These are phyloP conservation scores for Amitus sp. DNA, from an alignment of 2,888 invertebrate species.

Conservation along the genomic window DNA sequence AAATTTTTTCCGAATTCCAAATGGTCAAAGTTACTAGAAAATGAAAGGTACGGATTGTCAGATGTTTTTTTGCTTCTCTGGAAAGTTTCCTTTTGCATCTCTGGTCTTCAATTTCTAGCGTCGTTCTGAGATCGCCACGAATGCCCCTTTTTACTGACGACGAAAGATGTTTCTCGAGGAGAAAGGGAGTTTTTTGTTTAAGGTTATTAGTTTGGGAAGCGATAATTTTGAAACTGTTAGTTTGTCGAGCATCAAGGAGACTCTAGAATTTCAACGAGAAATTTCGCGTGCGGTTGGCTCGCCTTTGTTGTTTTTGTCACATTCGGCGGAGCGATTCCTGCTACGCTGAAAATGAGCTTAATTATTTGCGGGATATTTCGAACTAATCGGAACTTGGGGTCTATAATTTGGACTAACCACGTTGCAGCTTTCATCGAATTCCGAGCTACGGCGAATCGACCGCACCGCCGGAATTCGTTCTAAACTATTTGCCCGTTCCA, in stretches of 20 bases:
- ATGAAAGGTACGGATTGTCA: too few relatives aligned
- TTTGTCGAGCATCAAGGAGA: slow-evolving; percentile 30
- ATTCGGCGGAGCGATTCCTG: slow-evolving; percentile 3
- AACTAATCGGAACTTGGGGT: slow-evolving; percentile 3
- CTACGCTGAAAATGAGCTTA: slow-evolving; percentile 8
- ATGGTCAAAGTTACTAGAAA: too few relatives aligned
- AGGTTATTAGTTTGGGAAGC: slow-evolving; percentile 31
- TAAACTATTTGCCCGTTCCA: not conserved
- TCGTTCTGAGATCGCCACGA: too few relatives aligned
- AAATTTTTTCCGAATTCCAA: too few relatives aligned
- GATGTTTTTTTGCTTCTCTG: too few relatives aligned
- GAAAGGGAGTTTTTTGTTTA: slow-evolving; percentile 7
- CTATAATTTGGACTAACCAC: not conserved
- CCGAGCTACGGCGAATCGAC: not conserved
- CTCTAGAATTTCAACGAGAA: slow-evolving; percentile 8
- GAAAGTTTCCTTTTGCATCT: too few relatives aligned
- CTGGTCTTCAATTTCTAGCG: too few relatives aligned
- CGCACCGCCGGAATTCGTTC: not conserved
- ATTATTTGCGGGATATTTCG: slow-evolving; percentile 5
- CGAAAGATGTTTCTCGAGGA: too few relatives aligned
- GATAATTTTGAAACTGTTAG: slow-evolving; percentile 35
- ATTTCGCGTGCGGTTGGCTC: slow-evolving; percentile 5
- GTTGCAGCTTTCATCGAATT: not conserved
- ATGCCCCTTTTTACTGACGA: too few relatives aligned
- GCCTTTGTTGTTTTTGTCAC: slow-evolving; percentile 20